A percentile compares a stretch with the other conserved stretches of the same genome.
Conservation (phyloP, 1,140 invertebrate species). For the Rhyzopertha dominica region DNA sequence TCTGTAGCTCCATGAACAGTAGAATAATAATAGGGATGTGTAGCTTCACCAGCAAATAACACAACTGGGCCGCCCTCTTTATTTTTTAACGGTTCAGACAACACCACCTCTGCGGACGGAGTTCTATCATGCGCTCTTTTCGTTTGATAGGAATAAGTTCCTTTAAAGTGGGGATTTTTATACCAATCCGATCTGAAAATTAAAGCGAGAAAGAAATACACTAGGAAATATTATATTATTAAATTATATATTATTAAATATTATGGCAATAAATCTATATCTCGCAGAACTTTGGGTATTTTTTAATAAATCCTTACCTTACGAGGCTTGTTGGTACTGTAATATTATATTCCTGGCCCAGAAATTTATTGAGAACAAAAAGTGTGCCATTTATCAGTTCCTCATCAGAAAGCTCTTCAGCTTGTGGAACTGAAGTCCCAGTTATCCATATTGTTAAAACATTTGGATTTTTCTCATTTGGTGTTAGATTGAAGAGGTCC, state of each 20-base stretch:
- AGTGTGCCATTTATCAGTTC: slow-evolving; percentile 45
- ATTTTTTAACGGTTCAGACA: slow-evolving; percentile 53
- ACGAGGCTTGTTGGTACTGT: slow-evolving; percentile 46
- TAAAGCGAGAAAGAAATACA: slow-evolving; percentile 12
- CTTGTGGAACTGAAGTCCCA: slow-evolving; percentile 48
- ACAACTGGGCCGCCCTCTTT: slow-evolving; percentile 45
- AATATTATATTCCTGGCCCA: slow-evolving; percentile 48
- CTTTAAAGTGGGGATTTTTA: slow-evolving; percentile 59
- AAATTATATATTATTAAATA: slow-evolving; percentile 8
- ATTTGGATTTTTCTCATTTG: slow-evolving; percentile 45
- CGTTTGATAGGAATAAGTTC: slow-evolving; percentile 65
- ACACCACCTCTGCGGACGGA: slow-evolving; percentile 36
- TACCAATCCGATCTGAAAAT: slow-evolving; percentile 60
- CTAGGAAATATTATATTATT: background rate
- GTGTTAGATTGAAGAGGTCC: slow-evolving; percentile 51
- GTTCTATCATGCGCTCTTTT: slow-evolving; percentile 52
- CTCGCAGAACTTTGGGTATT: background rate
- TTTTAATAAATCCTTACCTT: slow-evolving; percentile 28
- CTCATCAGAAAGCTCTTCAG: slow-evolving; percentile 50
- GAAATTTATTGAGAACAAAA: slow-evolving; percentile 46
- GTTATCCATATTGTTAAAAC: slow-evolving; percentile 54
- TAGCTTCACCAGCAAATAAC: slow-evolving; percentile 69
- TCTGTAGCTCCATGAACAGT: slow-evolving; percentile 80
- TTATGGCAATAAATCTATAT: too few species aligned
- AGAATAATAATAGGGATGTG: slow-evolving; percentile 61